Evolutionary conservation across 2,888 invertebrate species (phyloP), one percentile per base, ranked within the genome.

Genomic region (Theodoxus fluviatilis): DNA sequence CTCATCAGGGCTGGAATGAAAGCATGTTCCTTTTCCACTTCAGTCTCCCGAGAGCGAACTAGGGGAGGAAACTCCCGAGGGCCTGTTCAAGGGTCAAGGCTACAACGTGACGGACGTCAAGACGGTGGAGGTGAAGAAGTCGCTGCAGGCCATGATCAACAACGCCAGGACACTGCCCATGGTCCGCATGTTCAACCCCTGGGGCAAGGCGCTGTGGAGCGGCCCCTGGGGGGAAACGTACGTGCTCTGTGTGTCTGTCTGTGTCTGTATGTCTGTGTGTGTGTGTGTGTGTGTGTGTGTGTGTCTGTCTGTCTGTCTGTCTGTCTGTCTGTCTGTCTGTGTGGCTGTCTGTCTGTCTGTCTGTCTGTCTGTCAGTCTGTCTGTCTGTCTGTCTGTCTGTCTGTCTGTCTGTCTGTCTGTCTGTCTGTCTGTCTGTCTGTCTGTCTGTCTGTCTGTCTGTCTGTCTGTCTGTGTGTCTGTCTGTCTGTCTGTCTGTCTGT

Each of bases 151-250:
- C 6, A 75, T 79, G 81, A 0, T 28, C 67, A 1, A 64, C 71
- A 6, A 88, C 87, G n/a, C n/a, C n/a, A n/a, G n/a, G n/a, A n/a
- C n/a, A 71, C 81, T 89, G 33, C 82, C 86, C 65, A 88, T 91
- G 87, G 81, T 91, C 12, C 84, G 90, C n/a, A 82, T 91, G 65
- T 86, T 89, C 73, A 90, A 91, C 82, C 90, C 90, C 3, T 90
- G 90, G 89, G 90, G 89, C 47, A 86, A 87, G 47, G 88, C 87
- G 77, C 90, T 90, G 78, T 90, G 90, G 90, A 89, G 84, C 47
- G 90, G 90, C 1, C 84, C 89, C 12, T 90, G 90, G 87, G 88
- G 88, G 66, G 90, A 90, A 78, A 87, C 87, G 87, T 89, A 85
- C 76, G 83, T 75, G n/a, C 22, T n/a, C 25, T 31, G 2, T 25